Evolutionary conservation across 2,113 vertebrate genomes (phyloP), one percentile per base, ranked within the genome.

Genomic region (Tenrec ecaudatus): DNA sequence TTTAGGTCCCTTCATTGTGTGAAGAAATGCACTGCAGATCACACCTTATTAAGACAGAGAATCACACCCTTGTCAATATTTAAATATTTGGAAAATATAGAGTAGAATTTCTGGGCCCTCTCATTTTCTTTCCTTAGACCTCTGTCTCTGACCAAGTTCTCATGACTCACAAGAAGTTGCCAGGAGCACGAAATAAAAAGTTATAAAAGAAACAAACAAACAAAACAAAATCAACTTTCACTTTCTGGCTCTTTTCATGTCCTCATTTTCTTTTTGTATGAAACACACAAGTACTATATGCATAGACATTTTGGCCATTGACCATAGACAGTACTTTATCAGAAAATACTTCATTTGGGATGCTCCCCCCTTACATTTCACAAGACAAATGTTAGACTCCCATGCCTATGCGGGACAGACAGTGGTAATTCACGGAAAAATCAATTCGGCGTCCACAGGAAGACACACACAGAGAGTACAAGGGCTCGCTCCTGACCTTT

Each of bases 371-470:
- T 27, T 7, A 25, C 71, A 88, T 8, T 85, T 89, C 0, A 43
- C 62, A 36, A 78, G 31, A 66, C 60, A 90, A 77, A 85, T 82
- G 69, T 29, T 89, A 85, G 93, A 38, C 3, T 66, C 16, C 29
- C 15, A 66, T 71, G 40, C 31, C 20, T 62, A 40, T 57, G 16
- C 29, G 53, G 92, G 79, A 91, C 3, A 58, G 27, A 86, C 40
- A 92, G 31, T 85, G 82, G 23, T 89, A 94, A 85, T 91, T 88
- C 92, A 91, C 60, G 43, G 69, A 86, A 91, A 80, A 93, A 91
- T 82, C 64, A 58, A 84, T 89, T 83, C 58, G 86, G 78, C 89
- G 10, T 89, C 93, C 79, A 75, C 73, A 79, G 79, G 87, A 77
- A 83, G 27, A 80, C 10, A 3, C 29, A 77, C 9, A 38, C 2